Evolutionary conservation across 2,888 invertebrate species (phyloP), one percentile per base, ranked within the genome.

Genomic region (Hydroisotoma schaefferi): DNA sequence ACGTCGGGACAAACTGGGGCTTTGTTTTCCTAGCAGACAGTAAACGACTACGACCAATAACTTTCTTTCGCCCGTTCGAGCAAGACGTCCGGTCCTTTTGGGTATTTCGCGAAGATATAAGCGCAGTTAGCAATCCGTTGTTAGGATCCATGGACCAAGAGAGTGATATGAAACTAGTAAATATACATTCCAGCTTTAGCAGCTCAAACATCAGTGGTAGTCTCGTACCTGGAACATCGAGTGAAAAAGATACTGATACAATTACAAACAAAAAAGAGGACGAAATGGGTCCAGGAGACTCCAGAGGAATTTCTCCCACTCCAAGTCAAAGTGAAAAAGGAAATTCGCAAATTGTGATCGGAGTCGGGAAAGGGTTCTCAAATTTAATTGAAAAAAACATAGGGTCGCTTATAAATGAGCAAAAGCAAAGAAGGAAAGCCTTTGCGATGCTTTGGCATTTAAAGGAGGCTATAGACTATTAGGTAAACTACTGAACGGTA

Each of bases 1-100:
- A 91, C 77, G 87, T 92, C 63, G 97, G 97, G 47, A 97, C 97
- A 1, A 91, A 92, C 6, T 90, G 92, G 88, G 98, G 98, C 25
- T 93, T 94, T 76, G 80, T 98, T 47, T 87, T 97, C 55, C 88
- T 95, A 5, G 90, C 92, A 0, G 93, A 94, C 76, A 84, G 87
- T 20, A 80, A 81, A 58, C 83, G 87, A 0, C 81, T 95, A 71
- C 80, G 90, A 2, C 94, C 95, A 0, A 85, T 94, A 59, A 91
- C 92, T 2, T 88, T 94, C n/a, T 94, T 94, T 80, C 81, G 94
- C 38, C 92, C 94, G 0, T 91, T 90, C 75, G 89, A 92, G 77
- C 87, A 87, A 72, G 87, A 91, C 77, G 87, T 88, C 27, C 80
- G 82, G 51, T 69, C 70, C 4, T 72, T 72, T 57, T 74, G 75